Conservation (phyloP, 2,113 vertebrate species). For the Corapipo altera region DNA sequence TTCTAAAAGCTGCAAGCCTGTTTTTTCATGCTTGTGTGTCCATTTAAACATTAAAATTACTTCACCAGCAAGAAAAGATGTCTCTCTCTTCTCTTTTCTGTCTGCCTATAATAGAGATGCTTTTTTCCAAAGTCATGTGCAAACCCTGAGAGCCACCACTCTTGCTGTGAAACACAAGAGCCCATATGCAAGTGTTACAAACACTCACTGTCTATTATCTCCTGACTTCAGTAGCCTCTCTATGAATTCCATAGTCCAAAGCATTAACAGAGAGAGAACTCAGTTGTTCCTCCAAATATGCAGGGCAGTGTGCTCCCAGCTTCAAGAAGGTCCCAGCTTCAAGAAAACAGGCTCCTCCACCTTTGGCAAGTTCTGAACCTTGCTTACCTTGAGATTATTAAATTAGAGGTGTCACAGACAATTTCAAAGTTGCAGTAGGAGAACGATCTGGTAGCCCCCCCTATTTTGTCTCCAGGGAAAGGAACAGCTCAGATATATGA, state of each 20-base stretch:
- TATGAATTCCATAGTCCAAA: not conserved
- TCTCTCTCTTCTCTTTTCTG: not conserved
- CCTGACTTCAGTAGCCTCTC: not conserved
- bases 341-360: not conserved
- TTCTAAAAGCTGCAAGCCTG: not conserved
- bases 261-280: not conserved
- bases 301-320: not conserved
- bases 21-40: not conserved
- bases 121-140: not conserved
- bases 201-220: not conserved
- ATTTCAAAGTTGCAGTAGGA: not conserved
- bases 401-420: not conserved
- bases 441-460: not conserved
- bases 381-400: not conserved
- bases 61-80: not conserved
- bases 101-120: not conserved
- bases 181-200: not conserved
- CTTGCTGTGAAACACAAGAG: not conserved
- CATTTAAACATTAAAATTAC: not conserved
- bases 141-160: not conserved
- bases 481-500: not conserved
- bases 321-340: not conserved
- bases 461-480: not conserved
- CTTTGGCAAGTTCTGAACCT: not conserved
- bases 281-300: accelerated